Evolutionary conservation across 2,797 vertebrate species (phyloP).

Genomic region (Moxostoma hubbsi): DNA sequence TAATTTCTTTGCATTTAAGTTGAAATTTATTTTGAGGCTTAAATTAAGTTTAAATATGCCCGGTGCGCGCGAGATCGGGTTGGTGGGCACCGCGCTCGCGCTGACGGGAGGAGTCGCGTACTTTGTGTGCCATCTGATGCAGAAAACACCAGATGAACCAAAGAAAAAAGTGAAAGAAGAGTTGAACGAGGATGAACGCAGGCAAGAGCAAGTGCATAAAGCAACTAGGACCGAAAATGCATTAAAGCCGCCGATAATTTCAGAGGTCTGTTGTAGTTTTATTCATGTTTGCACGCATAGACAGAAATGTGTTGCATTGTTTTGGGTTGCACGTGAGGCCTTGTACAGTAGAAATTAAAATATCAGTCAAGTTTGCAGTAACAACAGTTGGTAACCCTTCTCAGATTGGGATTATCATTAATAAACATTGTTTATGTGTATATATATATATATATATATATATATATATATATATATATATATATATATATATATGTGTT

Average conservation of each 20-base stretch:
- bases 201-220: neutral
- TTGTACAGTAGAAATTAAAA: neutral
- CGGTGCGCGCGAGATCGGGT: slow-evolving; percentile 61
- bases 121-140: slow-evolving; percentile 67
- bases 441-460: neutral
- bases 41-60: slow-evolving; percentile 62
- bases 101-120: slow-evolving; percentile 73
- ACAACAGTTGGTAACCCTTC: neutral
- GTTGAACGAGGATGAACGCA: neutral
- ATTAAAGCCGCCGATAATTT: neutral
- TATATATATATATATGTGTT: too few relatives aligned
- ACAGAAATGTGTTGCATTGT: neutral
- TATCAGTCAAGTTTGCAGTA: neutral
- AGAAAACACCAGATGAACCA: slow-evolving; percentile 28
- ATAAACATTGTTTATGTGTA: neutral
- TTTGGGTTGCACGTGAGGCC: neutral
- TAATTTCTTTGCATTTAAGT: neutral
- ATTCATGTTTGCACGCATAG: neutral
- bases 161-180: neutral
- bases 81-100: slow-evolving; percentile 68
- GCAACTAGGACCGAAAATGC: slow-evolving; percentile 11
- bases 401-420: too few relatives aligned
- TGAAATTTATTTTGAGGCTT: neutral
- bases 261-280: slow-evolving; percentile 48
- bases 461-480: too few relatives aligned